Evolutionary conservation across 2,113 vertebrate species (phyloP), one percentile per base, ranked within the genome.

Genomic region (Phrynosoma blainvillii): DNA sequence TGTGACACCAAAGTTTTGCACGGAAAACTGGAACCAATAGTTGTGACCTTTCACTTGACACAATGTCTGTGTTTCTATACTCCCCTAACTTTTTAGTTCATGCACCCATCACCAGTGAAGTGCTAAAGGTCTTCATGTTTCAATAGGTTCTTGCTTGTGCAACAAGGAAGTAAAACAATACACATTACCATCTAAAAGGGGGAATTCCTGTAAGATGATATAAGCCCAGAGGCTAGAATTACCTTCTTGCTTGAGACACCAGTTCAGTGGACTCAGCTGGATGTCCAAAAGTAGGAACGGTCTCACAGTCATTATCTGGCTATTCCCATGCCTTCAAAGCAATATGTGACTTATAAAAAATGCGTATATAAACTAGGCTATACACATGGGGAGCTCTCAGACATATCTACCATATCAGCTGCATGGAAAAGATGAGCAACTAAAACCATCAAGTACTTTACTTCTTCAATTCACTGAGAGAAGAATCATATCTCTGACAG

Each of bases 381-480:
- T 62, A 40, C 3, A 21, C 27, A 47, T 65, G 36, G 27, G 32
- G 18, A 62, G 23, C 36, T 59, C 59, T 40, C 27, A 30, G 11
- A 21, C 23, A 74, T 71, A 11, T 80, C 66, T 59, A 13, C 23
- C 21, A 25, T 79, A 30, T 56, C 23, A n/a, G 27, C 79, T 47
- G 70, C 78, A 42, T 11, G 54, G 54, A 7, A 68, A 73, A 74
- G 20, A 4, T 11, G 3, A 73, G 36, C 52, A 42, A 87, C 11
- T 56, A n/a, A 20, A 84, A 59, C 40, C 32, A 52, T 23, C n/a
- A 21, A 42, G 1, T 25, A 30, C 52, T 77, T 36, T 40, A 20
- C 30, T 76, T 52, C 14, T 84, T 91, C 82, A 56, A 70, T 93
- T 86, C 79, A 16, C 76, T 86, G 82, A 84, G 84, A 78, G 23